A percentile compares a stretch with the other conserved stretches of the same genome.
Evolutionary conservation across 1,140 invertebrate species (phyloP).

Genomic region (Danaus melanippus): DNA sequence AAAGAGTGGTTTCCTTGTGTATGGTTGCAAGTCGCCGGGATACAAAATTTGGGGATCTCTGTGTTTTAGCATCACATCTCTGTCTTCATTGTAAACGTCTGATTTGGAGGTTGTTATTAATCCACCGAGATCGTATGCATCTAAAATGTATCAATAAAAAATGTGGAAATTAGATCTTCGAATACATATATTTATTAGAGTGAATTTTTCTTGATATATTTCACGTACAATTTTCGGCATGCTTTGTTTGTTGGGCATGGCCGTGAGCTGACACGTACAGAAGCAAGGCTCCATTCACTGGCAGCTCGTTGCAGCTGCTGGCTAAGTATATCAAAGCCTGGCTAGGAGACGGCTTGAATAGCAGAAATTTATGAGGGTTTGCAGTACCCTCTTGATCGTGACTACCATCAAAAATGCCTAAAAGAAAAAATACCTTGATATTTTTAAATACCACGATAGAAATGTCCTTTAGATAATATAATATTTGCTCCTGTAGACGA

Average conservation of each 20-base stretch:
- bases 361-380: constrained; percentile 97
- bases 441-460: too few species aligned
- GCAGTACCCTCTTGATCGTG: constrained; percentile 65
- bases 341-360: constrained; percentile 95
- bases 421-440: too few species aligned
- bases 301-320: constrained; percentile 95
- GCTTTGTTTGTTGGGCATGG: constrained; percentile 69
- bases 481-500: too few species aligned
- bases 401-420: too few species aligned
- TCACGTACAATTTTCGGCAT: constrained; percentile 89
- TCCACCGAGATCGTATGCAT: constrained; percentile 94
- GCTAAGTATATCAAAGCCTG: constrained; percentile 95
- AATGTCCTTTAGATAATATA: too few species aligned
- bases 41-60: constrained; percentile 87
- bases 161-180: neutral
- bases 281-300: constrained; percentile 90
- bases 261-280: constrained; percentile 96
- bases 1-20: constrained; percentile 93
- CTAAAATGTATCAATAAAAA: constrained; percentile 62
- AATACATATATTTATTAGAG: neutral
- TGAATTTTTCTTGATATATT: neutral
- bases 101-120: constrained; percentile 86
- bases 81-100: constrained; percentile 47
- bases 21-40: constrained; percentile 93
- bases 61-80: constrained; percentile 52